These are phyloP conservation scores for Oplegnathus fasciatus DNA, from an alignment of 2,113 vertebrate species.

Conservation along the genomic window DNA sequence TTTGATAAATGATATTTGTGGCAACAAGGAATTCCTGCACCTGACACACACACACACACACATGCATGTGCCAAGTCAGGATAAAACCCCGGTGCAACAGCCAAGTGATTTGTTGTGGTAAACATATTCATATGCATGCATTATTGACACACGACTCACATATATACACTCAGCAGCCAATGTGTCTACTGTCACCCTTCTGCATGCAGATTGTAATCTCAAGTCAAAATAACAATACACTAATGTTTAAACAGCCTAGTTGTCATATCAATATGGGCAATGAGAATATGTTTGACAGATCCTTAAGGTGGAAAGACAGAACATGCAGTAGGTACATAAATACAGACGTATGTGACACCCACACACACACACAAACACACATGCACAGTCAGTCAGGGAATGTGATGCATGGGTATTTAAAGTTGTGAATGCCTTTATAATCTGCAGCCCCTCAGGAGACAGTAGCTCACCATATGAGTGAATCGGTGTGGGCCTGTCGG, in stretches of 20 bases:
- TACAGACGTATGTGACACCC: slow-evolving; percentile 40
- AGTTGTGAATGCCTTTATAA: slow-evolving; percentile 78
- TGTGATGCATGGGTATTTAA: slow-evolving; percentile 75
- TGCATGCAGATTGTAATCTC: slow-evolving; percentile 74
- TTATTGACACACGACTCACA: slow-evolving; percentile 73
- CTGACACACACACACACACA: slow-evolving; percentile 12
- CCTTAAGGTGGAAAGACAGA: slow-evolving; percentile 49
- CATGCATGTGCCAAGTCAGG: slow-evolving; percentile 44
- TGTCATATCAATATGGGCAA: slow-evolving; percentile 66
- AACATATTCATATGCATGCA: slow-evolving; percentile 76
- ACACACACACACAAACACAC: slow-evolving; percentile 27
- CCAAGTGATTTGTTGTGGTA: slow-evolving; percentile 71
- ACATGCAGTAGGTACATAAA: slow-evolving; percentile 58
- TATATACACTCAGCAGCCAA: slow-evolving; percentile 58
- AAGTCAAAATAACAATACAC: slow-evolving; percentile 73
- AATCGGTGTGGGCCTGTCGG: slow-evolving; percentile 79
- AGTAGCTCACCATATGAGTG: slow-evolving; percentile 73
- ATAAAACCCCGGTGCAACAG: slow-evolving; percentile 40
- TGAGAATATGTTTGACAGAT: slow-evolving; percentile 72
- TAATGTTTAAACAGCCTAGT: slow-evolving; percentile 72
- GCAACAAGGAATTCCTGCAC: slow-evolving; percentile 29
- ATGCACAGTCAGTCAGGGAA: slow-evolving; percentile 46
- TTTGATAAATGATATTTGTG: slow-evolving; percentile 69
- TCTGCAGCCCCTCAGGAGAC: slow-evolving; percentile 78
- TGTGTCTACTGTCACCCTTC: slow-evolving; percentile 61